Evolutionary conservation across 23 tunicate genomes (phyloP), one percentile per base, ranked within the genome.

Genomic region (Corella eumyota): DNA sequence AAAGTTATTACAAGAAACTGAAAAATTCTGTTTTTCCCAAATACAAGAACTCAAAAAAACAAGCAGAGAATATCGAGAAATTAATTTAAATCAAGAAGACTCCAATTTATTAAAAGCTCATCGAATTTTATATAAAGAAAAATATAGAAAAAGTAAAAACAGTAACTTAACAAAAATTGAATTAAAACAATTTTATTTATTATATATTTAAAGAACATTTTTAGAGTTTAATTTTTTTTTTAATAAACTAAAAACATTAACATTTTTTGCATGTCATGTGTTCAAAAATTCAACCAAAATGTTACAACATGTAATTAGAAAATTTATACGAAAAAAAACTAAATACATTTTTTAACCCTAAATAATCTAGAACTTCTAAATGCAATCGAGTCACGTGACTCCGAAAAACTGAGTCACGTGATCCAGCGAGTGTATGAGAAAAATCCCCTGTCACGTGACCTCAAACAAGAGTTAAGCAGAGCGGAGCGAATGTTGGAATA

Each of bases 401-500:
- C n/a, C 36, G 45, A 50, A 3, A 6, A 66, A 66, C 54, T 66
- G 4, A 6, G 35, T 21, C 40, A 30, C 3, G 72, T 60, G 7
- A 66, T 66, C 44, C n/a, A 48, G 7, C 40, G 51, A 66, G 33
- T 60, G n/a, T 66, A 66, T 28, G 25, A 50, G 29, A 4, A 45
- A 7, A 45, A 66, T 20, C 72, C 72, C 7, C 30, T 66, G 6
- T 21, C 59, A 3, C 0, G 27, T 3, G 72, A 66, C 26, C 72
- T 66, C 9, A 60, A 34, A 34, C 56, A 46, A 0, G 72, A 66
- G 33, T 40, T 66, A 32, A 27, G 37, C 26, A 60, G 51, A 52
- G 72, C 72, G 60, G 72, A 66, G 30, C 72, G 60, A 25, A 49
- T 49, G 60, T 28, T 66, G 19, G 46, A 52, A 4, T 66, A 66